These are phyloP conservation scores for Eristalis intricaria DNA, from an alignment of 2,888 invertebrate genomes.

Conservation along the genomic window DNA sequence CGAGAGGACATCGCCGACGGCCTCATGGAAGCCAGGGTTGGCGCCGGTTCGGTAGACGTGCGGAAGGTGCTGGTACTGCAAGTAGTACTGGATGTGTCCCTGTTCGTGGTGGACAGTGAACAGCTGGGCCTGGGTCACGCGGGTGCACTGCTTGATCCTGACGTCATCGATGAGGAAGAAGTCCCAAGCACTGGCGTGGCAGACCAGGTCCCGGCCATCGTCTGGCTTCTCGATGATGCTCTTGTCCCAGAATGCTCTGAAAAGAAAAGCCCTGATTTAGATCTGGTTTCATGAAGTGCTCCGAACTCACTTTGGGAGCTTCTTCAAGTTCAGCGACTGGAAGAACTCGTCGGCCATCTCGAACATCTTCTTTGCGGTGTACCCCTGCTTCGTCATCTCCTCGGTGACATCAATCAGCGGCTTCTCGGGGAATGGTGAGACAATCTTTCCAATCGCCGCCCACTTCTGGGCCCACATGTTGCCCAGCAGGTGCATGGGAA, in stretches of 20 bases:
- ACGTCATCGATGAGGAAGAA: constrained; percentile 92
- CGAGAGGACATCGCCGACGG: constrained; percentile 88
- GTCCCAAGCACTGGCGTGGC: constrained; percentile 95
- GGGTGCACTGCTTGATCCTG: constrained; percentile 86
- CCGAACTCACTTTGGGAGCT: constrained; percentile 85
- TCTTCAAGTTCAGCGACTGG: constrained; percentile 89
- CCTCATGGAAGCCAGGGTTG: constrained; percentile 87
- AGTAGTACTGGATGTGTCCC: constrained; percentile 87
- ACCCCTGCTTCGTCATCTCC: constrained; percentile 88
- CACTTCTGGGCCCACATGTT: constrained; percentile 93
- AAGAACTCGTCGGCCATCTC: constrained; percentile 93
- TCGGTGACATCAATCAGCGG: constrained; percentile 87
- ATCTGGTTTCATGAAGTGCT: too few relatives aligned
- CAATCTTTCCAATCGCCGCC: constrained; percentile 83
- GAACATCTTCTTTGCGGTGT: constrained; percentile 90
- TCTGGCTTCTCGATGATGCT: constrained; percentile 91
- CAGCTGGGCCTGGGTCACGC: constrained; percentile 83
- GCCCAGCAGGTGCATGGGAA: constrained; percentile 90
- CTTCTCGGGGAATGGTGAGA: constrained; percentile 88
- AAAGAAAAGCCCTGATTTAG: too few relatives aligned
- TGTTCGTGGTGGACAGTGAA: constrained; percentile 86
- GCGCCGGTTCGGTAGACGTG: constrained; percentile 84
- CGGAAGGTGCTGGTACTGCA: constrained; percentile 85
- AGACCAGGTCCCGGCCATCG: constrained; percentile 88
- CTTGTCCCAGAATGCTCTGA: constrained; percentile 90